Percentiles rank a stretch among this genome's conserved stretches.
Conservation (phyloP, 2,113 vertebrate species). For the Tonatia bakeri region DNA sequence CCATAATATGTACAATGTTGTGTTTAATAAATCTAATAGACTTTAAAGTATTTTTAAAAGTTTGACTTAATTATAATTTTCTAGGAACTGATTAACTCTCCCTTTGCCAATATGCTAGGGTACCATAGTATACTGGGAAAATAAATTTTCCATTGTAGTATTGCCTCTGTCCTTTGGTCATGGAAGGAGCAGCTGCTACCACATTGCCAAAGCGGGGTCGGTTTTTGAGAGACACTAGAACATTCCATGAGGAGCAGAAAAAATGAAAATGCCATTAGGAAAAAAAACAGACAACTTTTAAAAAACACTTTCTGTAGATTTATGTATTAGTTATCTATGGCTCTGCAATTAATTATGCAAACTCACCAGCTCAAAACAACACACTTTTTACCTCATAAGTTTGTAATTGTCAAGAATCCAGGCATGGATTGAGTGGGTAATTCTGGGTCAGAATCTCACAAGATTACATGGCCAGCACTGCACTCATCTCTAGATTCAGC, state of each 20-base stretch:
- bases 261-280: neutral
- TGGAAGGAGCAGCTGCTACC: neutral
- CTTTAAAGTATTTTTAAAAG: slow-evolving; percentile 38
- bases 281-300: neutral
- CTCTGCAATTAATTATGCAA: neutral
- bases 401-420: neutral
- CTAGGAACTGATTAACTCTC: neutral
- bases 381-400: neutral
- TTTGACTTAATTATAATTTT: slow-evolving; percentile 23
- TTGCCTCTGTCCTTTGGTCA: neutral
- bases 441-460: neutral
- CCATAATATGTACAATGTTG: neutral
- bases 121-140: neutral
- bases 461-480: neutral
- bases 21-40: slow-evolving; percentile 26
- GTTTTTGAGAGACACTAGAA: neutral
- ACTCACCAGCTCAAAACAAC: neutral
- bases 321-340: slow-evolving; percentile 2
- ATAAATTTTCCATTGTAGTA: neutral
- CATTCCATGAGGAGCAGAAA: neutral
- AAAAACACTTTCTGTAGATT: neutral
- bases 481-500: neutral
- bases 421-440: neutral
- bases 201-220: neutral
- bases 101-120: neutral